Evolutionary conservation across 2,888 invertebrate genomes (phyloP), one percentile per base, ranked within the genome.

Genomic region (Chrysina gloriosa): DNA sequence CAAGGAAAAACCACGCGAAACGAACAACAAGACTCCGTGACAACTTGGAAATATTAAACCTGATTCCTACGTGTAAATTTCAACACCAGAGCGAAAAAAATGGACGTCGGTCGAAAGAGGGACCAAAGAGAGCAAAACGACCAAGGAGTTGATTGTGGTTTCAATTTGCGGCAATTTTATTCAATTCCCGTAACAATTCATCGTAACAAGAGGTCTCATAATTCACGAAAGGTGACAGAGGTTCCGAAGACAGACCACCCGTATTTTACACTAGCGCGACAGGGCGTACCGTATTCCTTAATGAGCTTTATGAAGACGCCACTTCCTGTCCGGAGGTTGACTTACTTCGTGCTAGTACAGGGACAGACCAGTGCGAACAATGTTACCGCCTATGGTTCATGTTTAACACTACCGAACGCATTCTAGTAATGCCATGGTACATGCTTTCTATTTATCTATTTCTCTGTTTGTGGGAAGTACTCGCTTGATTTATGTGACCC

Each of bases 171-270:
- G 69, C 68, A 58, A 72, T 72, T 74, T 73, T 71, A 70, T 73
- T 70, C 67, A 71, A 68, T 70, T 70, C 69, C 64, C 61, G 70
- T 70, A 74, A 74, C 74, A 74, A 74, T 72, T 68, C 73, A 67
- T 69, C 70, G 71, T 73, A 73, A 73, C 71, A 74, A 74, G 71
- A 71, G 68, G 67, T 66, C 61, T 68, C 73, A 73, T 74, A 73
- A 72, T 72, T 74, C 72, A 73, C 71, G 64, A 34, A 63, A 45
- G 64, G 67, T 71, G 74, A 73, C 74, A 72, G 69, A 61, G 58
- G 65, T 56, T 52, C 65, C 69, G 70, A 69, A 73, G 72, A 70
- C 68, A 71, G 74, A 73, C 74, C 73, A 74, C 74, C 73, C 74
- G 71, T 74, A 73, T 73, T 72, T 74, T 71, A 72, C 71, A 69